Conservation (phyloP, 1,140 invertebrate species). For the Drosophila melanogaster region DNA sequence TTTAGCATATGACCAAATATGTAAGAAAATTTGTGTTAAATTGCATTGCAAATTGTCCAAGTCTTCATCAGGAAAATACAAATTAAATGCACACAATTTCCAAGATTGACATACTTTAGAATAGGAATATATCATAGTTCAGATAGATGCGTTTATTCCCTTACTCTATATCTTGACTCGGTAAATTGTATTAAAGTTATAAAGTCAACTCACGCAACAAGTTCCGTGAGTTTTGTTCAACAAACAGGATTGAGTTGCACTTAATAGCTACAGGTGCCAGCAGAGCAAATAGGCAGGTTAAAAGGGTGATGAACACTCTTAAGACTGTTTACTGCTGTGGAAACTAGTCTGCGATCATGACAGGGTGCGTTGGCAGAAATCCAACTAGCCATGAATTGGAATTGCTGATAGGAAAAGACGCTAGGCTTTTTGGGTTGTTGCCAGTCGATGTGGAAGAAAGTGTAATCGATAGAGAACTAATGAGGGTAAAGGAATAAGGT, state of each 20-base stretch:
- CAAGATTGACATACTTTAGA: not conserved
- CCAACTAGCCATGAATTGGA: not conserved
- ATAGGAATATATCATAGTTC: not conserved
- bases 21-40: constrained; percentile 5
- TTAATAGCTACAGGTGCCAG: not conserved
- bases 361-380: not conserved
- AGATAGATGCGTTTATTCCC: not conserved
- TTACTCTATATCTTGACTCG: not conserved
- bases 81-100: not conserved
- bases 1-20: constrained; percentile 4
- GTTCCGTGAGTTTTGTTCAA: not conserved
- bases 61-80: not conserved
- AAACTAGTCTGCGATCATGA: not conserved
- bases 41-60: not conserved
- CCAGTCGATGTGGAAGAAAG: too few relatives aligned
- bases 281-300: not conserved
- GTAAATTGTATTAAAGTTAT: not conserved
- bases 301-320: not conserved
- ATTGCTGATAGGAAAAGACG: too few relatives aligned
- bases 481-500: too few relatives aligned
- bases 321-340: not conserved
- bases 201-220: not conserved
- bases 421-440: too few relatives aligned
- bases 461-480: too few relatives aligned
- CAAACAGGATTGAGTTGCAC: not conserved